Percentiles rank a stretch among this genome's conserved stretches.
phyloP scores from a whole-genome alignment of 2,113 vertebrate genomes.

The Lagopus leucura region DNA sequence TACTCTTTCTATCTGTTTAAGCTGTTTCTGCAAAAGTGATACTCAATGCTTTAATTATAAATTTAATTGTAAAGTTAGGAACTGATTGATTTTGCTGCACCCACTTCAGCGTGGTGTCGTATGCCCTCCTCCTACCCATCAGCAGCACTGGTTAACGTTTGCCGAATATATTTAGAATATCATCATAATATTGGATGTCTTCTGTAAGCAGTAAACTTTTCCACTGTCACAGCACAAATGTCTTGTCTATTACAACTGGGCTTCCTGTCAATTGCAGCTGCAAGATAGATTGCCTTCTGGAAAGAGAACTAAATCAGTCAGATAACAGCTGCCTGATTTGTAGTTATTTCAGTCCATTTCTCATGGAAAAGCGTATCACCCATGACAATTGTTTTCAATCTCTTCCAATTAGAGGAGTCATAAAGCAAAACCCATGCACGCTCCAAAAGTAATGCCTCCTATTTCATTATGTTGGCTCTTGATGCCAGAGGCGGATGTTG shows the following conservation, averaged over 20 bases:
- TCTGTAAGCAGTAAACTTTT: neutral
- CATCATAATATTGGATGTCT: neutral
- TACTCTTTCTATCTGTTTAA: neutral
- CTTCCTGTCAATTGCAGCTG: neutral
- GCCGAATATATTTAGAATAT: neutral
- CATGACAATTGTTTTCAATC: neutral
- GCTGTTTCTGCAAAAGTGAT: neutral
- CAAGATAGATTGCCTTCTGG: neutral
- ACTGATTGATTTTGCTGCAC: fast-evolving
- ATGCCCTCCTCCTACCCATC: neutral
- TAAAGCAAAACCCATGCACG: neutral
- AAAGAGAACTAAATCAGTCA: neutral
- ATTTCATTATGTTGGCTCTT: no score
- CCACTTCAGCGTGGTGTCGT: neutral
- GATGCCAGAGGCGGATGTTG: no score
- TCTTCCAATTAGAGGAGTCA: neutral
- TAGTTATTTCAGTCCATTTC: slow-evolving; percentile 11
- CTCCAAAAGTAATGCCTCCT: no score
- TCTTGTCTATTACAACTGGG: neutral
- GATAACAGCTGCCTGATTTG: neutral
- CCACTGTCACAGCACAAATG: neutral
- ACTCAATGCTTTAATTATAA: neutral
- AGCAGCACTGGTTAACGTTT: neutral
- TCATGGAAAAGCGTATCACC: neutral
- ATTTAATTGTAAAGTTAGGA: neutral